Evolutionary conservation across 2,888 invertebrate genomes (phyloP).

Genomic region (Clitarchus hookeri): DNA sequence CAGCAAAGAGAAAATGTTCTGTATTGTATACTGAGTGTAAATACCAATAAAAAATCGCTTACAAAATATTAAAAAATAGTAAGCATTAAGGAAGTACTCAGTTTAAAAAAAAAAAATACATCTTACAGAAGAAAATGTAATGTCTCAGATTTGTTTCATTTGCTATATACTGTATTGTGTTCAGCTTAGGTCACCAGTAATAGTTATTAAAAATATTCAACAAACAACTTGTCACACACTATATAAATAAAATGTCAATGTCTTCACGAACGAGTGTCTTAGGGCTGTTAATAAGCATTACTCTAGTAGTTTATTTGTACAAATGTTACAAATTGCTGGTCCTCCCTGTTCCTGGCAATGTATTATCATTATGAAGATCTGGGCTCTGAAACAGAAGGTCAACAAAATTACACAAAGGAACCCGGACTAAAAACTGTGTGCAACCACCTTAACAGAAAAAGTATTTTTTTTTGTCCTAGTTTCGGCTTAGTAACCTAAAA

Average conservation of each 20-base stretch:
- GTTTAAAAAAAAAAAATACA: not conserved
- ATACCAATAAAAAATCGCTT: not conserved
- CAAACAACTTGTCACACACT: not conserved
- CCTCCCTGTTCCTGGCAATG: not conserved
- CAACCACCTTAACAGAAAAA: no score
- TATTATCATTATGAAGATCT: not conserved
- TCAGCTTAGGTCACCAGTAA: not conserved
- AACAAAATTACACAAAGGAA: no score
- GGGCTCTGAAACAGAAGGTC: not conserved
- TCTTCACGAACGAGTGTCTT: not conserved
- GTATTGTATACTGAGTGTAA: not conserved
- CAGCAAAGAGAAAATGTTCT: not conserved
- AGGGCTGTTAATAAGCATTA: not conserved
- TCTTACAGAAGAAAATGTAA: no score
- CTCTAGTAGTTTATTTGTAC: not conserved
- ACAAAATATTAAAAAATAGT: not conserved
- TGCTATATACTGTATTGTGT: not conserved
- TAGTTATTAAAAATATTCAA: not conserved
- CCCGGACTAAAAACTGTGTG: no score
- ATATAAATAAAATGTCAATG: not conserved
- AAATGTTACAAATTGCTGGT: slow-evolving; percentile 14
- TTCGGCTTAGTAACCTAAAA: no score
- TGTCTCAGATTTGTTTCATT: no score
- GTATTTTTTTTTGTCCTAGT: no score
- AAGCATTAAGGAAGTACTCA: not conserved